Conservation (phyloP, 2,797 vertebrate genomes). For the Clarias platycephalus region DNA sequence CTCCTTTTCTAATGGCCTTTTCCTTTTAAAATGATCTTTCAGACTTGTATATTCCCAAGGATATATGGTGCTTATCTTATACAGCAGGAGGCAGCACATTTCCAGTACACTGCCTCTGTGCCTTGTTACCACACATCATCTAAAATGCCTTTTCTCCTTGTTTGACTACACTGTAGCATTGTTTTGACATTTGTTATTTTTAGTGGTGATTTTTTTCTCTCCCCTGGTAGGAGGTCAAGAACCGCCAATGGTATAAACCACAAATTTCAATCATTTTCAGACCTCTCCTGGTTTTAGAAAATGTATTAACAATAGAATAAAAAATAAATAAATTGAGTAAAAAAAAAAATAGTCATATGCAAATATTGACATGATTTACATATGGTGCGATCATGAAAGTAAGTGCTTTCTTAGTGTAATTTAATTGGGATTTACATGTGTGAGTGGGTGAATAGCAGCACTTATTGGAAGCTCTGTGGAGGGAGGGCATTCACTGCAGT, state of each 20-base stretch:
- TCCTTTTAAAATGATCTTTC: slow-evolving; percentile 60
- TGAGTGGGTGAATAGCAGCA: not conserved
- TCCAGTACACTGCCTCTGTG: slow-evolving; percentile 58
- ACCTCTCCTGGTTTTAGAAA: not conserved
- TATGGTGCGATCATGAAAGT: not conserved
- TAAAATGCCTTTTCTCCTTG: slow-evolving; percentile 45
- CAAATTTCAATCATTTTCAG: slow-evolving; percentile 16
- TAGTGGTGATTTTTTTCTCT: not conserved
- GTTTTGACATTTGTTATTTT: slow-evolving; percentile 56
- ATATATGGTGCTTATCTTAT: slow-evolving; percentile 56
- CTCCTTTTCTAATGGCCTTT: slow-evolving; percentile 58
- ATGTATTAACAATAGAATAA: not conserved
- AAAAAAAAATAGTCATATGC: not conserved
- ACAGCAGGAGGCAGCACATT: slow-evolving; percentile 60
- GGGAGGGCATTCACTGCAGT: slow-evolving; percentile 21
- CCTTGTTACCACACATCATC: slow-evolving; percentile 54
- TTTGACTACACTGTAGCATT: slow-evolving; percentile 38
- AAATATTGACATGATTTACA: not conserved
- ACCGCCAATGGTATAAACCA: slow-evolving; percentile 6
- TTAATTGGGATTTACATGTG: not conserved
- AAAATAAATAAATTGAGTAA: not conserved
- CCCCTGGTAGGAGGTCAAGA: not conserved
- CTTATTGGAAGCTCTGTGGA: not conserved
- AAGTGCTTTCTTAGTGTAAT: not conserved
- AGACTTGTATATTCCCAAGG: slow-evolving; percentile 32